These are phyloP conservation scores for Lepas anatifera DNA, from an alignment of 2,888 invertebrate species.

Conservation along the genomic window DNA sequence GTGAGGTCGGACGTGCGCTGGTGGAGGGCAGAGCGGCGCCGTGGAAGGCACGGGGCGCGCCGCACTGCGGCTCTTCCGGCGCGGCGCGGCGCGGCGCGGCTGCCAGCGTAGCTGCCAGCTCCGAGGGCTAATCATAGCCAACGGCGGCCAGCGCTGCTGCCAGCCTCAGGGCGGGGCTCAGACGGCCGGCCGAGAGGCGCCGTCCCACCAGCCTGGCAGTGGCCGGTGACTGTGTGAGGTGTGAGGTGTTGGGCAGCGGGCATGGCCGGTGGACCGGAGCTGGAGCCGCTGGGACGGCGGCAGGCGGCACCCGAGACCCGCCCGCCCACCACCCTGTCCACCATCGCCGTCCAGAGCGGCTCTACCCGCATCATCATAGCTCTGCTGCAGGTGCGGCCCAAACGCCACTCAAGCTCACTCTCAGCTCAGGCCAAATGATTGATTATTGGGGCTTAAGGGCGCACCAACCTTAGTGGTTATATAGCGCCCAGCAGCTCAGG, in stretches of 20 bases:
- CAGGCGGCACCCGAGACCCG: neutral
- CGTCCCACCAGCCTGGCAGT: neutral
- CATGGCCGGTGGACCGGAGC: neutral
- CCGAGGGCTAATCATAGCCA: neutral
- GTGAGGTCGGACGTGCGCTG: too few relatives aligned
- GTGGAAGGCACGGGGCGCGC: too few relatives aligned
- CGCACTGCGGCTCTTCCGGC: too few relatives aligned
- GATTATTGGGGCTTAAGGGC: too few relatives aligned
- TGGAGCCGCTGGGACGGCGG: neutral
- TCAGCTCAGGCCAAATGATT: too few relatives aligned
- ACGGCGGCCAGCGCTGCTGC: neutral
- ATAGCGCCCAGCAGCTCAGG: too few relatives aligned
- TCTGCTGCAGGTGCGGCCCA: conserved; percentile 75
- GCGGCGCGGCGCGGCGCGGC: too few relatives aligned
- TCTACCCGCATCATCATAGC: conserved; percentile 76
- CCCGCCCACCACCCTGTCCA: conserved; percentile 65
- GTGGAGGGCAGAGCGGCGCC: too few relatives aligned
- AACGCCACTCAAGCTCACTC: too few relatives aligned
- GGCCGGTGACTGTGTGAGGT: neutral
- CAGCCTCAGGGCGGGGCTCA: neutral
- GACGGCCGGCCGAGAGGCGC: neutral
- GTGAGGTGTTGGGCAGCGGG: too few relatives aligned
- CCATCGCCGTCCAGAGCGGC: conserved; percentile 79
- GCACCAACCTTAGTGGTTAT: too few relatives aligned
- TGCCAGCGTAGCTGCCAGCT: neutral